Evolutionary conservation across 1,140 invertebrate species (phyloP).

Genomic region (Cheumatopsyche charites): DNA sequence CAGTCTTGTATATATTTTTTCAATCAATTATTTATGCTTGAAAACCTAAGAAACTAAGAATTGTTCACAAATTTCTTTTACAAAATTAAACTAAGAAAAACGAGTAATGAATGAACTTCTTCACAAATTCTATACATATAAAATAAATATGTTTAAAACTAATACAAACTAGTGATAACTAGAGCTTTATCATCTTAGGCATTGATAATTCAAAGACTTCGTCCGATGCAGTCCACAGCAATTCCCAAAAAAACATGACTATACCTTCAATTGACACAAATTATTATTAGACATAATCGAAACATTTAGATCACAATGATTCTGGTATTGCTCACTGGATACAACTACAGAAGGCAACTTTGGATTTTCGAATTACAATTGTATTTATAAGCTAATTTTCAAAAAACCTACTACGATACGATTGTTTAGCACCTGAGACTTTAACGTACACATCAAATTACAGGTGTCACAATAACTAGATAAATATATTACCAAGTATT

Average conservation of each 20-base stretch:
- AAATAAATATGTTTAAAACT: conserved; percentile 47
- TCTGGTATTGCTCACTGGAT: conserved; percentile 42
- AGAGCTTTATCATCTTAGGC: conserved; percentile 47
- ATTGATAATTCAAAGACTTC: conserved; percentile 44
- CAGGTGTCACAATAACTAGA: conserved; percentile 43
- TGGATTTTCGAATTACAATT: conserved; percentile 51
- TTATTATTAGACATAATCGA: no score
- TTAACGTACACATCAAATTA: conserved; percentile 33
- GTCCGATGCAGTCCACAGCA: conserved; percentile 3
- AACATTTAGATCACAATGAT: no score
- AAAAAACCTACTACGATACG: conserved; percentile 26
- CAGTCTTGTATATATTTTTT: conserved; percentile 64
- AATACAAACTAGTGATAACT: conserved; percentile 44
- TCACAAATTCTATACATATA: conserved; percentile 47
- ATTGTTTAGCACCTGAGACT: conserved; percentile 44
- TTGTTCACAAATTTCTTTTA: conserved; percentile 31
- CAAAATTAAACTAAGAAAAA: conserved; percentile 45
- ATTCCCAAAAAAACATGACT: conserved; percentile 1
- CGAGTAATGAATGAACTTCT: conserved; percentile 47
- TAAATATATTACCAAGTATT: conserved; percentile 48
- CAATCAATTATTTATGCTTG: conserved; percentile 45
- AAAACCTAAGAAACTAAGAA: conserved; percentile 22
- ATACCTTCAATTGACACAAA: background rate
- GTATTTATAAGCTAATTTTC: conserved; percentile 21
- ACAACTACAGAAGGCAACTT: conserved; percentile 59